Conservation (phyloP, 2,113 vertebrate genomes). For the Pachyramphus minor region DNA sequence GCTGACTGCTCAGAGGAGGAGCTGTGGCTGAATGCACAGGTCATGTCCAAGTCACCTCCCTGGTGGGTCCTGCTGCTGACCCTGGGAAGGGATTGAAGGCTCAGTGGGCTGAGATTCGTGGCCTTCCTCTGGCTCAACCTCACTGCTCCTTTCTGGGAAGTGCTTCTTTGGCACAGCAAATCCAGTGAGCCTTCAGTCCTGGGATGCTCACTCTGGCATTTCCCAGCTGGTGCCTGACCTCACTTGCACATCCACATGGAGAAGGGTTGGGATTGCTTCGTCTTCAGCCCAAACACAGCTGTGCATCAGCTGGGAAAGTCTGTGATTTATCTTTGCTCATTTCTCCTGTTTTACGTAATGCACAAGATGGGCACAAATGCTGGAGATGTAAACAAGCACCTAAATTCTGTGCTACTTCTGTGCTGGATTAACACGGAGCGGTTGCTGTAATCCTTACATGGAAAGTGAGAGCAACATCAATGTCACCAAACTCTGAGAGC, state of each 20-base stretch:
- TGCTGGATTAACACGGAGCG: background rate
- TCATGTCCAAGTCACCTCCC: accelerated
- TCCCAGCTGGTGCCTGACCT: background rate
- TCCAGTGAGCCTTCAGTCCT: too few relatives aligned
- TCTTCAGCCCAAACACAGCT: background rate
- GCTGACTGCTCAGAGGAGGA: background rate
- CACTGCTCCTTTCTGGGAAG: background rate
- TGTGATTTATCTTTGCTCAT: background rate
- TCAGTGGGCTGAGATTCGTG: background rate
- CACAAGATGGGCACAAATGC: background rate
- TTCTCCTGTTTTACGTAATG: background rate
- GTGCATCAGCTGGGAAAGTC: background rate
- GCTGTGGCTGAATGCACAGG: accelerated
- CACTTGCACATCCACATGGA: accelerated
- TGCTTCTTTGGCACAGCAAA: too few relatives aligned
- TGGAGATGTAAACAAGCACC: background rate
- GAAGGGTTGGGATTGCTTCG: background rate
- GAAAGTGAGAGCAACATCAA: background rate
- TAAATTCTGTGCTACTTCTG: background rate
- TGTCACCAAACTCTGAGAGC: background rate
- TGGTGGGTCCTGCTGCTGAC: background rate
- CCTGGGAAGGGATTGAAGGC: too few relatives aligned
- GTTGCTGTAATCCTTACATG: background rate
- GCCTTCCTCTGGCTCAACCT: accelerated
- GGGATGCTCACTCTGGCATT: background rate